A percentile compares a stretch with the other conserved stretches of the same genome.
phyloP scores from a whole-genome alignment of 1,140 invertebrate genomes.

The Macrocentrus cingulum region DNA sequence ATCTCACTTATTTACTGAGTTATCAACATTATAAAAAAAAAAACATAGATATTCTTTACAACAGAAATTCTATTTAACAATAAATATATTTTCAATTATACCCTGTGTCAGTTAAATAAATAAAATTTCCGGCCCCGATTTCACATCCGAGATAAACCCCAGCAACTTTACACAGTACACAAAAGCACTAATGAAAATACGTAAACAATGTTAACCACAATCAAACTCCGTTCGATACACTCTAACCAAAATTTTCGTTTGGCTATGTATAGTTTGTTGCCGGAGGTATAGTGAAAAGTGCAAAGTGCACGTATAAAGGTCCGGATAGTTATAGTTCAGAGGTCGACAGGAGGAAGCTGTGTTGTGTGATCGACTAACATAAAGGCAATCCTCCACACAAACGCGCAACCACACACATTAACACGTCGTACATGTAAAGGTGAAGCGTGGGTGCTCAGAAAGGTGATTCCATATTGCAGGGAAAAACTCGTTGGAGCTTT shows the following conservation, averaged over 20 bases:
- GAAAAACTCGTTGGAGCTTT: conserved; percentile 21
- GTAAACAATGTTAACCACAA: too few species aligned
- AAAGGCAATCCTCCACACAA: background rate
- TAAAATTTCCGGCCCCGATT: too few species aligned
- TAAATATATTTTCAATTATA: too few species aligned
- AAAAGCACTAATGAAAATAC: too few species aligned
- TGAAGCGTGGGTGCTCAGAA: background rate
- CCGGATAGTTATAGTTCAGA: conserved; percentile 12
- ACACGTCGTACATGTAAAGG: conserved; percentile 11
- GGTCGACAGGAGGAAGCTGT: conserved; percentile 9
- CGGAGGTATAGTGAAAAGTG: conserved; percentile 5
- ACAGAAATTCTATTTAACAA: background rate
- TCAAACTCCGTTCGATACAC: background rate
- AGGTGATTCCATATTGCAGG: conserved; percentile 13
- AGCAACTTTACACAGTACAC: too few species aligned
- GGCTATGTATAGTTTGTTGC: background rate
- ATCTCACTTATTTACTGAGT: too few species aligned
- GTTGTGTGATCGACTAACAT: conserved; percentile 11
- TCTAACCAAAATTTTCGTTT: conserved; percentile 3
- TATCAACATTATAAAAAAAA: too few species aligned
- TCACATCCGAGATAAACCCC: too few species aligned
- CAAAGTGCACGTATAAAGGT: conserved; percentile 14
- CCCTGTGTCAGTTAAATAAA: too few species aligned
- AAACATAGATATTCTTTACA: too few species aligned
- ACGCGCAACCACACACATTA: background rate